Conservation (phyloP, 2,888 invertebrate species). For the Schrankia costaestrigalis region DNA sequence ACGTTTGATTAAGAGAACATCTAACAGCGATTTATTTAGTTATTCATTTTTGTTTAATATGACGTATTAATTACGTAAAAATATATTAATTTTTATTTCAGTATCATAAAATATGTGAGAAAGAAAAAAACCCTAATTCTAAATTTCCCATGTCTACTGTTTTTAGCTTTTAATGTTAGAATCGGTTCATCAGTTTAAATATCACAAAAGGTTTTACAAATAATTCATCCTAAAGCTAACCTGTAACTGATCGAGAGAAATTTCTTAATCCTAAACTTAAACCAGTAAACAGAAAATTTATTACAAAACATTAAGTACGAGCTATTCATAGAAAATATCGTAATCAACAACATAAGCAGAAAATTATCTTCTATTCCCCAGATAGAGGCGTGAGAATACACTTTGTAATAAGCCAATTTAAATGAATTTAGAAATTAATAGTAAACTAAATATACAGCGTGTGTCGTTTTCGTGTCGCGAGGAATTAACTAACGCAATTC, state of each 20-base stretch:
- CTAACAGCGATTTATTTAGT: slow-evolving; percentile 25
- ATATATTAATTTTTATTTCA: too few species aligned
- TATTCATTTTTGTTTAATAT: slow-evolving; percentile 17
- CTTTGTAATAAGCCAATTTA: slow-evolving; percentile 48
- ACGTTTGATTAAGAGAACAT: slow-evolving; percentile 75
- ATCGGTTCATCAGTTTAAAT: too few species aligned
- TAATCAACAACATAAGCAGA: slow-evolving; percentile 33
- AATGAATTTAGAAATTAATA: slow-evolving; percentile 48
- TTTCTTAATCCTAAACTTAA: too few species aligned
- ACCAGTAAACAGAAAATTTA: slow-evolving; percentile 20
- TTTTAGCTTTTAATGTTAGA: too few species aligned
- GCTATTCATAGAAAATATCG: slow-evolving; percentile 14
- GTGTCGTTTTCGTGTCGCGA: slow-evolving; percentile 32
- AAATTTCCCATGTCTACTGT: too few species aligned
- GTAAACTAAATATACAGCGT: slow-evolving; percentile 39
- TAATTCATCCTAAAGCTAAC: too few species aligned
- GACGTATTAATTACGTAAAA: too few species aligned
- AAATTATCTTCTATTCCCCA: slow-evolving; percentile 44
- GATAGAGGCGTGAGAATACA: slow-evolving; percentile 35
- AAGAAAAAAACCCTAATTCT: too few species aligned
- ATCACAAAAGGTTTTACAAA: too few species aligned
- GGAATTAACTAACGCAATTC: slow-evolving; percentile 45
- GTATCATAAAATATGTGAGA: too few species aligned
- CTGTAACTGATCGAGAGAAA: too few species aligned
- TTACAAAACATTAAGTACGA: slow-evolving; percentile 14